A percentile compares a stretch with the other conserved stretches of the same genome.
phyloP scores from a whole-genome alignment of 2,888 invertebrate species.

The Megamerina dolium region DNA sequence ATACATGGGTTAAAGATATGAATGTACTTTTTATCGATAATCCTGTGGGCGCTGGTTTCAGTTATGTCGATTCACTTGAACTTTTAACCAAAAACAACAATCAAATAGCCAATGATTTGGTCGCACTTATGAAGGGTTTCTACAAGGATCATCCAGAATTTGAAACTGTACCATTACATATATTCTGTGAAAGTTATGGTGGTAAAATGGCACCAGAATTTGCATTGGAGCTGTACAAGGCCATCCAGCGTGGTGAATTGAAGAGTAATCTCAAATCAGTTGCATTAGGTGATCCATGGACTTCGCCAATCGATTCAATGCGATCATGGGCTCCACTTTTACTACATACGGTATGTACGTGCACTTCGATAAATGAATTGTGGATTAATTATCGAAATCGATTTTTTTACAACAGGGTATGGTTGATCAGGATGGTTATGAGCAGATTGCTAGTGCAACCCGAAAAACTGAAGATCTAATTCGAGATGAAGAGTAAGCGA shows the following conservation, averaged over 20 bases:
- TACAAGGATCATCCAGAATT: conserved; percentile 64
- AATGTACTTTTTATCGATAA: conserved; percentile 85
- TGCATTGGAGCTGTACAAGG: conserved; percentile 56
- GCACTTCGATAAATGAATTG: too few relatives aligned
- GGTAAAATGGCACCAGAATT: conserved; percentile 90
- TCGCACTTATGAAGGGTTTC: conserved; percentile 66
- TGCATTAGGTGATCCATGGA: conserved; percentile 84
- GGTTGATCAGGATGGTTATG: conserved; percentile 63
- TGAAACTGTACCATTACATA: conserved; percentile 67
- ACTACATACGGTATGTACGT: conserved; percentile 57
- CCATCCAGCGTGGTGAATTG: conserved; percentile 58
- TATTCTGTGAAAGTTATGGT: conserved; percentile 86
- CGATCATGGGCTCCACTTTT: conserved; percentile 78
- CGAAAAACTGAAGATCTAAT: conserved; percentile 54
- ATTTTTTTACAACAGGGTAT: too few relatives aligned
- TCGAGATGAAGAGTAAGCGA: conserved; percentile 52
- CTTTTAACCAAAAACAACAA: conserved; percentile 55
- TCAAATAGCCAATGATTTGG: conserved; percentile 69
- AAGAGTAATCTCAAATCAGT: conserved; percentile 69
- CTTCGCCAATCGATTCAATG: conserved; percentile 78
- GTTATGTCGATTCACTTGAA: conserved; percentile 60
- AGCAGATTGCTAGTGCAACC: conserved; percentile 56
- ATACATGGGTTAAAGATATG: conserved; percentile 72
- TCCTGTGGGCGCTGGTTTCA: conserved; percentile 84
- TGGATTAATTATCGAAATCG: too few relatives aligned